phyloP scores from a whole-genome alignment of 2,113 vertebrate genomes.

The Coracopsis vasa region DNA sequence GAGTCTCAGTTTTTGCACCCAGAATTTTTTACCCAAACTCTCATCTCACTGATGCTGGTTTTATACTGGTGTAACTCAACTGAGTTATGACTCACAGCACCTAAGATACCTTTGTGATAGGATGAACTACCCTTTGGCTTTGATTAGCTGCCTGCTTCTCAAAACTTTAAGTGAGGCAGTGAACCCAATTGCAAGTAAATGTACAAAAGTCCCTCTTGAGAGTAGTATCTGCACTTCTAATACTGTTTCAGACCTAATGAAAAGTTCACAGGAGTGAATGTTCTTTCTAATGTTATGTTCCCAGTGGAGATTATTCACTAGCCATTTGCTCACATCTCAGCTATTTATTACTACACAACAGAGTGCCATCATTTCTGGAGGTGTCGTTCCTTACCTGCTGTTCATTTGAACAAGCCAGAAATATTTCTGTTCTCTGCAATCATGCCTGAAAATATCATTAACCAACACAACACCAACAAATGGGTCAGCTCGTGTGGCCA shows the following conservation, averaged over 20 bases:
- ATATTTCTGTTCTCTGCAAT: background rate
- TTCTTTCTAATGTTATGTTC: background rate
- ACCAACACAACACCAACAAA: background rate
- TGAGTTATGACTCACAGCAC: background rate
- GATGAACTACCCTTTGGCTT: background rate
- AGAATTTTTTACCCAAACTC: background rate
- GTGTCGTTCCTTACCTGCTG: background rate
- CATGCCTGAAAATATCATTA: background rate
- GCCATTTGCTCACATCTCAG: background rate
- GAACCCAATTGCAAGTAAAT: background rate
- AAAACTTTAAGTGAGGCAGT: background rate
- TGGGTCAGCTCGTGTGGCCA: background rate
- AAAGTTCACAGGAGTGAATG: background rate
- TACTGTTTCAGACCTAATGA: background rate
- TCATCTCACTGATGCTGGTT: background rate
- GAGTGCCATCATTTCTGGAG: background rate
- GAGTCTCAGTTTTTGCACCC: background rate
- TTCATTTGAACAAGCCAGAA: background rate
- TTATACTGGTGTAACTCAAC: background rate
- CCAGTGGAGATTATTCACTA: background rate
- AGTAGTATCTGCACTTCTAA: background rate
- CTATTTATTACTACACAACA: background rate
- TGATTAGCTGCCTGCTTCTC: background rate
- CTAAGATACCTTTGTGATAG: background rate
- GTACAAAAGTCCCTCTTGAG: background rate